phyloP scores from a whole-genome alignment of 2,797 vertebrate species.

The Bucorvus abyssinicus region DNA sequence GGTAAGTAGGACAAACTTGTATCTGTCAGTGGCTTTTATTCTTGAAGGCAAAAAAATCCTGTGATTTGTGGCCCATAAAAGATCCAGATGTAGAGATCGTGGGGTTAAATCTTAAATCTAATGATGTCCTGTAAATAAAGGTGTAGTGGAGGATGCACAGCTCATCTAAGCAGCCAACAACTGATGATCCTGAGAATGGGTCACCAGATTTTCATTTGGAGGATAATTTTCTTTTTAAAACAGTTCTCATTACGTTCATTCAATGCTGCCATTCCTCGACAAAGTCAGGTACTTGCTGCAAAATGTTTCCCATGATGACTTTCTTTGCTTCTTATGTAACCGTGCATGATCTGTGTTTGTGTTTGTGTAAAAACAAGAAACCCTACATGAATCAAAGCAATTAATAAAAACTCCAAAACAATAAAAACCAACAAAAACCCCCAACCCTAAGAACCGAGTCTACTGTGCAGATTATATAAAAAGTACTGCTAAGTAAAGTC shows the following conservation, averaged over 20 bases:
- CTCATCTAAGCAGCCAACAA: background rate
- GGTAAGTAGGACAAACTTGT: background rate
- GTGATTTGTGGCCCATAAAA: background rate
- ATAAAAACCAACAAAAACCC: background rate
- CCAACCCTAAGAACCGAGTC: background rate
- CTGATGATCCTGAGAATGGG: background rate
- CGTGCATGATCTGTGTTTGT: background rate
- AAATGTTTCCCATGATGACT: background rate
- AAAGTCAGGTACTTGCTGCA: background rate
- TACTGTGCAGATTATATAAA: conserved; percentile 14
- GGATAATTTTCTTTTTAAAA: background rate
- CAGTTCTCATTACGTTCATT: background rate
- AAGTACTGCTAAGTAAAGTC: conserved; percentile 8
- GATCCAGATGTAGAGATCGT: background rate
- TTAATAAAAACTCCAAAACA: no score
- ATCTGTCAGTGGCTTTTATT: background rate
- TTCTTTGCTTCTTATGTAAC: background rate
- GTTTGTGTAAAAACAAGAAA: background rate
- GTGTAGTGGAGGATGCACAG: background rate
- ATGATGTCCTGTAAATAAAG: background rate
- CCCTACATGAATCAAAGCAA: background rate
- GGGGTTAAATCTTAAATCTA: background rate
- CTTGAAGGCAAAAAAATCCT: background rate
- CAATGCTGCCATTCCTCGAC: background rate
- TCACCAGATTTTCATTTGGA: background rate